Evolutionary conservation across 2,888 invertebrate species (phyloP).

Genomic region (Apamea epomidion): DNA sequence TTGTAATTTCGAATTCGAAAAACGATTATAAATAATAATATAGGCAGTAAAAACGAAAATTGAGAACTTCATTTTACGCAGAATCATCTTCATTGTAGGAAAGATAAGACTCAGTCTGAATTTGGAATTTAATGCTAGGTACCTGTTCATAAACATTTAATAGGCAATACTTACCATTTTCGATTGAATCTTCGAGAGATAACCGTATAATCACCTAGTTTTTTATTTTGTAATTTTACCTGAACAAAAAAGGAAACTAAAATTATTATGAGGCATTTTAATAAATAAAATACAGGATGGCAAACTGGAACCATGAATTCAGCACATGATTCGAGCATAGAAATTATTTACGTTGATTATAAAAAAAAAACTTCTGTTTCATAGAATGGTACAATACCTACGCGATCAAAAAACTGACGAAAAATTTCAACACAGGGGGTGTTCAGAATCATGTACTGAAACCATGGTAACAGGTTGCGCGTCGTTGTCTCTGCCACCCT

Average conservation of each 20-base stretch:
- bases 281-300: neutral
- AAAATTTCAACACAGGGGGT: neutral
- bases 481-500: neutral
- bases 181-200: slow-evolving; percentile 20
- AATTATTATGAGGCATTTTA: slow-evolving; percentile 5
- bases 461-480: no score
- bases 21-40: neutral
- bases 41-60: neutral
- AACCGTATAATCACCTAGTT: slow-evolving; percentile 1
- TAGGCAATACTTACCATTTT: slow-evolving; percentile 38
- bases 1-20: neutral
- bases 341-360: no score
- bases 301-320: no score
- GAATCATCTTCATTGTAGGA: slow-evolving; percentile 2
- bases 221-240: slow-evolving; percentile 47
- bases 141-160: slow-evolving; percentile 39
- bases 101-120: slow-evolving; percentile 1
- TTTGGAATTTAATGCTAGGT: neutral
- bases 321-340: no score
- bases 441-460: neutral
- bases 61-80: neutral
- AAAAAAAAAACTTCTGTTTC: no score
- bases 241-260: slow-evolving; percentile 40
- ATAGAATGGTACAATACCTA: no score
- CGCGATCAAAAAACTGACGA: neutral